Percentiles rank a stretch among this genome's conserved stretches.
These are phyloP conservation scores for Oligia fasciuncula DNA, from an alignment of 2,888 invertebrate genomes.

Conservation along the genomic window DNA sequence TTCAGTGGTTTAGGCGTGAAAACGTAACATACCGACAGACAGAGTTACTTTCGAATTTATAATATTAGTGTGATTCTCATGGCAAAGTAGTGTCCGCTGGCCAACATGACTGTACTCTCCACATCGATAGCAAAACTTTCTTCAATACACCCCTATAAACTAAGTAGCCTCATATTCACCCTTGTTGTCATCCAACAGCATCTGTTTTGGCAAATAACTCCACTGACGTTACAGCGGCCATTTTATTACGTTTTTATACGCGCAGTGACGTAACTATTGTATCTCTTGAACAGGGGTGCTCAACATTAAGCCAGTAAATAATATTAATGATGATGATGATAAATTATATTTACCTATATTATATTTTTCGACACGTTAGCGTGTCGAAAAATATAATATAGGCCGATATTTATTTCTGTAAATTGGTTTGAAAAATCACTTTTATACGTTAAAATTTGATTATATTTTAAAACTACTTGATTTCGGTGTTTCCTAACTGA, in stretches of 20 bases:
- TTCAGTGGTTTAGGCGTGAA: no score
- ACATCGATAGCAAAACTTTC: background rate
- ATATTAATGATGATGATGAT: background rate
- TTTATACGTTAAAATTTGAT: background rate
- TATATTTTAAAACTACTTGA: background rate
- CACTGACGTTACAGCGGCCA: constrained; percentile 29
- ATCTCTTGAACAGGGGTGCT: constrained; percentile 35
- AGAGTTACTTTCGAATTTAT: no score
- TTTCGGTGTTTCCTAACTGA: background rate
- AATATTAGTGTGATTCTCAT: no score
- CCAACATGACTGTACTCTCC: no score
- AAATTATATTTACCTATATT: background rate
- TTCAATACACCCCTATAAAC: background rate
- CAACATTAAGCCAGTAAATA: constrained; percentile 10
- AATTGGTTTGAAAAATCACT: background rate
- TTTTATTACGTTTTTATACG: constrained; percentile 61
- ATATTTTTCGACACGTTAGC: background rate
- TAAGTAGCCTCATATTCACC: background rate
- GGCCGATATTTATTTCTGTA: background rate
- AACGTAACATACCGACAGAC: no score
- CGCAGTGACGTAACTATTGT: constrained; percentile 54
- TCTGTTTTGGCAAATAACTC: constrained; percentile 54
- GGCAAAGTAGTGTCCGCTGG: background rate
- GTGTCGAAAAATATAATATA: no score
- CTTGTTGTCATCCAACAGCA: constrained; percentile 21